Percentiles rank a stretch among this genome's conserved stretches.
phyloP scores from a whole-genome alignment of 1,140 invertebrate species.

The Lutraria rhynchaena region DNA sequence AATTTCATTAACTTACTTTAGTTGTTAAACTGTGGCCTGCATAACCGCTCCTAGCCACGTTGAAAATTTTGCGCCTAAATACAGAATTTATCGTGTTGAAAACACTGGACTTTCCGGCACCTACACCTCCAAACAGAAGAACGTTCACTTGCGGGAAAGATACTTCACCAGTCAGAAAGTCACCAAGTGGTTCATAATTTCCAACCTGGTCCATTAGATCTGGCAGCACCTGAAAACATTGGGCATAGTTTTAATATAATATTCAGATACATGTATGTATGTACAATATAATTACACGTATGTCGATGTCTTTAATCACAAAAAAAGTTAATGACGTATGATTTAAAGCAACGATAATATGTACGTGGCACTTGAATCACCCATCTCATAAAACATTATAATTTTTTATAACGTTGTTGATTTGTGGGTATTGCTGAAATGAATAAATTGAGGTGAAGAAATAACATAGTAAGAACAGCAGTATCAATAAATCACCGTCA shows the following conservation, averaged over 20 bases:
- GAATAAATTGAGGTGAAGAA: too few relatives aligned
- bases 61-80: conserved; percentile 49
- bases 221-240: background rate
- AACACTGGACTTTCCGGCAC: conserved; percentile 62
- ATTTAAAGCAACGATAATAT: too few relatives aligned
- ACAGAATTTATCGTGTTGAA: conserved; percentile 62
- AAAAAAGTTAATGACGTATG: too few relatives aligned
- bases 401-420: too few relatives aligned
- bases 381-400: too few relatives aligned
- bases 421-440: too few relatives aligned
- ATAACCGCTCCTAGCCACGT: conserved; percentile 51
- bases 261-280: too few relatives aligned
- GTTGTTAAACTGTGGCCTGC: conserved; percentile 57
- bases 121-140: conserved; percentile 56
- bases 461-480: too few relatives aligned
- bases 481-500: too few relatives aligned
- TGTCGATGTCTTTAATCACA: too few relatives aligned
- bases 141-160: conserved; percentile 36
- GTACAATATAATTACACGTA: too few relatives aligned
- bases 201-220: conserved; percentile 37
- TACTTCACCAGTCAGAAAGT: conserved; percentile 19
- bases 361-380: too few relatives aligned
- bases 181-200: conserved; percentile 43
- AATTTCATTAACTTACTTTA: conserved; percentile 59
- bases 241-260: background rate